Evolutionary conservation across 2,113 vertebrate genomes (phyloP).

Genomic region (Hydropotes inermis): DNA sequence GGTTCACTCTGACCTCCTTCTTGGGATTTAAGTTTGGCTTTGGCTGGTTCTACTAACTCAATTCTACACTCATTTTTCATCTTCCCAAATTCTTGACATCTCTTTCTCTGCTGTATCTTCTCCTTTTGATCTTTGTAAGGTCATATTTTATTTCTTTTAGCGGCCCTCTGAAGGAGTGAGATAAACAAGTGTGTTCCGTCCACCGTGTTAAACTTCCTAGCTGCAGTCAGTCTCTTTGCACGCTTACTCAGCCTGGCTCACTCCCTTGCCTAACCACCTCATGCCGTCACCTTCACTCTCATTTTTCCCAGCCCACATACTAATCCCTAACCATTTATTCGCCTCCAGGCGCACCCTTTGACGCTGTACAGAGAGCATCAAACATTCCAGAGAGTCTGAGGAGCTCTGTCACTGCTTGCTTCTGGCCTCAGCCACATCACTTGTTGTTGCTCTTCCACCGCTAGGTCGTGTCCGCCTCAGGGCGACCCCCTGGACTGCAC

Average conservation of each 20-base stretch:
- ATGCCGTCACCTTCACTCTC: neutral
- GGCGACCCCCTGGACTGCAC: neutral
- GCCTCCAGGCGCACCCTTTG: neutral
- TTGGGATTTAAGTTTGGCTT: neutral
- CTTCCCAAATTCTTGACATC: neutral
- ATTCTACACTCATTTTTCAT: neutral
- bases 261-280: neutral
- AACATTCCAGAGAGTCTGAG: neutral
- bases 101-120: neutral
- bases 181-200: neutral
- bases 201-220: neutral
- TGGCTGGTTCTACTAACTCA: neutral
- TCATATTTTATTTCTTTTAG: neutral
- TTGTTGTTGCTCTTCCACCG: rapidly evolving
- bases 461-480: neutral
- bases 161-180: neutral
- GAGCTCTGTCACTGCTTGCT: neutral
- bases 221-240: neutral
- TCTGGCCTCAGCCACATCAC: neutral
- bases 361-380: neutral
- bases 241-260: neutral
- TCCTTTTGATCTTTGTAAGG: neutral
- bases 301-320: neutral
- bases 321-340: neutral
- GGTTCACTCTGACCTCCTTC: neutral